Evolutionary conservation across 1,140 invertebrate species (phyloP), one percentile per base, ranked within the genome.

Genomic region (Drosophila sechellia): DNA sequence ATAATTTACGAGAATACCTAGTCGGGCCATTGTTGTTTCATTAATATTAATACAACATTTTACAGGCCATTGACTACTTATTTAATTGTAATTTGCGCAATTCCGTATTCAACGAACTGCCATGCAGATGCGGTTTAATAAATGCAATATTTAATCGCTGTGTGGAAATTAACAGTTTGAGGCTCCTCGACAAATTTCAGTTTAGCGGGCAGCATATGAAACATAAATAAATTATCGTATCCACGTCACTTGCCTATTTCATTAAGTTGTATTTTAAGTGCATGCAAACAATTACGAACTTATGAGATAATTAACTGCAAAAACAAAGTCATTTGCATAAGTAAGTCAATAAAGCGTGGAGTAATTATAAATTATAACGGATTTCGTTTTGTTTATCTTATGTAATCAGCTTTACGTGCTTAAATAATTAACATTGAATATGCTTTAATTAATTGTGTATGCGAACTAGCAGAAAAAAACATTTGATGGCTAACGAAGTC

Each of bases 291-390:
- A 78, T 83, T 79, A 70, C 61, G 48, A 50, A 68, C 69, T 83
- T 83, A 60, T 54, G 63, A 69, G 79, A 75, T 83, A 83, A 83
- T 83, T 75, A 83, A 77, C 61, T 60, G 54, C 42, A 76, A 76
- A 70, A 68, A 66, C 73, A 68, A 81, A 63, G 73, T 68, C 54
- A 81, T 77, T 77, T 81, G 69, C 73, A 81, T 77, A 81, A 72
- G 78, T 77, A 81, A 81, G 79, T 81, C 79, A 81, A 81, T 81
- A 81, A 81, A 73, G 73, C 61, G 56, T 31, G 12, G 69, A 53
- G 79, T 63, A 81, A 81, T 81, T 81, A 81, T 77, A 81, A 81
- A 81, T 81, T 81, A 81, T 81, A 77, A 22, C 72, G 73, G 73
- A 77, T 77, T 77, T 39, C 43, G 72, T 43, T 35, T 77, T 77